Evolutionary conservation across 2,113 vertebrate species (phyloP), one percentile per base, ranked within the genome.

Genomic region (Climacteris rufus): DNA sequence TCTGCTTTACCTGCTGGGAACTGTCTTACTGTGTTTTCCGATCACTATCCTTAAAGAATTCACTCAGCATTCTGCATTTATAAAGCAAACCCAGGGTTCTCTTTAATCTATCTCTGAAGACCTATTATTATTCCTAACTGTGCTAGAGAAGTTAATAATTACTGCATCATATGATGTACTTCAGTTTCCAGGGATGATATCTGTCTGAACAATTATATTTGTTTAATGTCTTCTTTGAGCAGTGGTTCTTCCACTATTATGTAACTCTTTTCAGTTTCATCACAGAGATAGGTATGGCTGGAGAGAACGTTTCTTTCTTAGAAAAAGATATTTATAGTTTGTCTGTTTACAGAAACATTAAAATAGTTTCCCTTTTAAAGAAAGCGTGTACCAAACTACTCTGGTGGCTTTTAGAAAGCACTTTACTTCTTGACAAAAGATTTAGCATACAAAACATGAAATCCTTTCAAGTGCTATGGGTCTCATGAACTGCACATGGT

Each of bases 341-440:
- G 19, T 52, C 47, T 90, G 75, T 87, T 85, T 65, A 91, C 5
- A 90, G 50, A 89, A 91, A 79, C 50, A 90, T 69, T 76, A 65
- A 78, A 71, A 82, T 42, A 75, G 25, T 52, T 87, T 93, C 69
- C 44, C 52, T 72, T 96, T 95, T 80, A 84, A 82, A 94, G 37
- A 35, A 69, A 68, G 65, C 45, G 35, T 71, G 20, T 57, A 79
- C 53, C 53, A 72, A 93, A 65, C 42, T 50, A 61, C 8, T 19
- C 12, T 19, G 20, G 31, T 47, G 65, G 25, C 49, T 91, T 94
- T 94, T 54, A 93, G 52, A 91, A 91, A 91, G 49, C 50, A 65
- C 23, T 71, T 70, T 20, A 39, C 44, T 79, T 91, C 47, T 45
- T 83, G 23, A 44, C 5, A 68, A 52, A 76, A 68, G 23, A 18